Base-by-base conservation (phyloP, 2,113 vertebrate genomes). In the Tor tambroides region DNA sequence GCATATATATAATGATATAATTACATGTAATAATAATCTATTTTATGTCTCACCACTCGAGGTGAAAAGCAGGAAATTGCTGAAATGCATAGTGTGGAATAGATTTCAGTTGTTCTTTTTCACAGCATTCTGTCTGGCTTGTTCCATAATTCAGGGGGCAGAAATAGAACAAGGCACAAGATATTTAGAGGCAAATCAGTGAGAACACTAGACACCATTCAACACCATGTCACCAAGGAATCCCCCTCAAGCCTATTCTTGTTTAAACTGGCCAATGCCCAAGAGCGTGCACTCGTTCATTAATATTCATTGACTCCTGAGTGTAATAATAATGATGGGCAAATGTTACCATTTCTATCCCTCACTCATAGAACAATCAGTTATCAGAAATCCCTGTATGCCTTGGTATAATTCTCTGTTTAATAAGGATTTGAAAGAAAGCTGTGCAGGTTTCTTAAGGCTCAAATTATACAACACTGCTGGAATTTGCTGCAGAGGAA, bases 251-350 rank as follows among this genome's bases (percentile, higher is more conserved):
- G 51, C 51, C 83, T 83, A 38, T 59, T 82, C n/a, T 56, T 81
- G 46, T 84, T 80, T 74, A 86, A 88, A 86, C 61, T 69, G 71
- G 75, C 61, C 67, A 54, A 65, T 83, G 54, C 77, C 67, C 83
- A 74, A 84, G 69, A 83, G 41, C 49, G 23, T 82, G 46, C 81
- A 72, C 74, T 80, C 41, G 30, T 61, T 87, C 46, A 88, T 78
- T 83, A 83, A 81, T 84, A 75, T 59, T 78, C 61, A 82, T 78
- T 85, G 84, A 86, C 77, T 79, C 80, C 71, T 72, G 71, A 87
- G 49, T 78, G 59, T 38, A 85, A 82, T 61, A 54, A 82, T 72
- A 78, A 78, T 63, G 86, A 26, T 88, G 80, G 76, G 77, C 59
- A 56, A 85, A 82, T 76, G 76, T 80, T 78, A 72, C 56, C 74